Conservation (phyloP, 2,797 vertebrate genomes). For the Trachurus trachurus region DNA sequence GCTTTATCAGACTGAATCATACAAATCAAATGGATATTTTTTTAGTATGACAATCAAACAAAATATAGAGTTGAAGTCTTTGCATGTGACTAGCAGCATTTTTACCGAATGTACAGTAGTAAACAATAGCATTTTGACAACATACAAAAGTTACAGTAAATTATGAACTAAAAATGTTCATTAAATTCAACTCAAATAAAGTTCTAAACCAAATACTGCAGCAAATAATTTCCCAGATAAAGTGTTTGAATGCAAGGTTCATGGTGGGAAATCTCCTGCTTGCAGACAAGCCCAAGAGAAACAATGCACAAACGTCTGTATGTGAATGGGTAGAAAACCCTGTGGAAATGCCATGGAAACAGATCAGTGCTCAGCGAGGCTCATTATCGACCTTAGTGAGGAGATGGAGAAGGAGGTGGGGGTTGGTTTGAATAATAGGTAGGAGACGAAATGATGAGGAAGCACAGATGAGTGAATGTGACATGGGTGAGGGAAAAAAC, state of each 20-base stretch:
- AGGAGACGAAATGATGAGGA: slow-evolving; percentile 19
- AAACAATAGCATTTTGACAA: neutral
- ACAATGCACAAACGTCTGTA: neutral
- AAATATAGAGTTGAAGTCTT: neutral
- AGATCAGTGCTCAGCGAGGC: neutral
- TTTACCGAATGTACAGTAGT: too few species aligned
- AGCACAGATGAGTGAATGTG: slow-evolving; percentile 11
- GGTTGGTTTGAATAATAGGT: neutral
- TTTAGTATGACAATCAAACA: neutral
- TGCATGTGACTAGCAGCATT: neutral
- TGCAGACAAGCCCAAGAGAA: neutral
- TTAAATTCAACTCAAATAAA: neutral
- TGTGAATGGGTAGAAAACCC: slow-evolving; percentile 17
- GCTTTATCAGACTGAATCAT: neutral
- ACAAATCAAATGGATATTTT: neutral
- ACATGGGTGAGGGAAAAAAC: neutral
- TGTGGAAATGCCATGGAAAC: slow-evolving; percentile 53
- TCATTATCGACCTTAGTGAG: slow-evolving; percentile 45
- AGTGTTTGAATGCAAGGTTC: neutral
- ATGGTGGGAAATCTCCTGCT: neutral
- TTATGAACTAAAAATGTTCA: neutral
- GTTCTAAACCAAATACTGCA: neutral
- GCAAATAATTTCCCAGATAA: neutral
- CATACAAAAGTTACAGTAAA: neutral
- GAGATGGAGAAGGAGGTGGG: slow-evolving; percentile 3